Conservation (phyloP, 2,888 invertebrate genomes). For the Pilophorus perplexus region DNA sequence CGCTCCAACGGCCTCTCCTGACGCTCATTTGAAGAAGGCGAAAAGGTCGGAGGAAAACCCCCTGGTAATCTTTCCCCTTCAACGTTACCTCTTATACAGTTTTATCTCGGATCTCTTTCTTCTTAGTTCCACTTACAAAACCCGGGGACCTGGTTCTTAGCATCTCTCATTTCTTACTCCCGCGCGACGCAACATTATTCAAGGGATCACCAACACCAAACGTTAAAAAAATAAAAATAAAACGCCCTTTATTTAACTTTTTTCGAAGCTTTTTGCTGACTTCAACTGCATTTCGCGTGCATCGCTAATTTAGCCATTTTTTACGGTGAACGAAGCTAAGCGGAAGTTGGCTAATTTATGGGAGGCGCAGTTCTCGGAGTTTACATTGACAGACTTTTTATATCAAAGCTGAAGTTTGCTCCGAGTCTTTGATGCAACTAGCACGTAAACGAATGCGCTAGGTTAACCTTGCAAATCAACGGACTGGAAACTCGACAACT, state of each 20-base stretch:
- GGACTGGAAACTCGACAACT: too few relatives aligned
- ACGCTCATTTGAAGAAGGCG: not conserved
- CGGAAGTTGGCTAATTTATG: too few relatives aligned
- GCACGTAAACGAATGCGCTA: too few relatives aligned
- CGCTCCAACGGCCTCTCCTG: not conserved
- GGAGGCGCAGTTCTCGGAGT: too few relatives aligned
- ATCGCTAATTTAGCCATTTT: too few relatives aligned
- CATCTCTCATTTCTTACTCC: not conserved
- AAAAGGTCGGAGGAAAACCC: not conserved
- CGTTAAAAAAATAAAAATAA: too few relatives aligned
- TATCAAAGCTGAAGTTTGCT: too few relatives aligned
- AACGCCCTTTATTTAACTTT: not conserved
- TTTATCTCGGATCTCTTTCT: constrained; percentile 11
- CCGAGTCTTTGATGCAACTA: too few relatives aligned
- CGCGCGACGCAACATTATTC: constrained; percentile 5
- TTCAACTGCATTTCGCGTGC: not conserved
- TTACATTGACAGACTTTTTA: too few relatives aligned
- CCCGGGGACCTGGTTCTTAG: not conserved
- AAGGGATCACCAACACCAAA: constrained; percentile 2
- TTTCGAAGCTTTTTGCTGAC: too few relatives aligned
- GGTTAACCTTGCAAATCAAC: too few relatives aligned
- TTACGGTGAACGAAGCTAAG: too few relatives aligned
- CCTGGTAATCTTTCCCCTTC: not conserved
- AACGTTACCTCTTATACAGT: constrained; percentile 9
- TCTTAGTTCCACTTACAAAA: not conserved